Base-by-base conservation (phyloP, 2,797 vertebrate genomes). In the Neopelma chrysocephalum region DNA sequence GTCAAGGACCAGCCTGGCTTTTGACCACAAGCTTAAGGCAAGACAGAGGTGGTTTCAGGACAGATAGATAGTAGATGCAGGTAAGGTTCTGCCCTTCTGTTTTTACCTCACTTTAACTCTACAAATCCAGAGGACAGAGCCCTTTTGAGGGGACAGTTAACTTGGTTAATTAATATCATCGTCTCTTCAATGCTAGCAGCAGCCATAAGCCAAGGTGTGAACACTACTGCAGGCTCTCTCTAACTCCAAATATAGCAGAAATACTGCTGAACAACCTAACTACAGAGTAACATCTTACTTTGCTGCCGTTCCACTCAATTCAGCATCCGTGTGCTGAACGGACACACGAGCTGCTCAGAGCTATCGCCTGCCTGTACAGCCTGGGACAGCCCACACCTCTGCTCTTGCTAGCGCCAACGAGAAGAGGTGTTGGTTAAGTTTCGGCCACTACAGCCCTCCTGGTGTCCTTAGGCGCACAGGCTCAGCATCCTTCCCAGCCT, bases 351-450 rank as follows among this genome's bases (percentile, higher is more conserved):
- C 15, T 7, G 17, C 11, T 18, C n/a, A n/a, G 50, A 72, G 45
- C 6, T 15, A 26, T 16, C 1, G 16, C n/a, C 57, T 0, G 0
- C 10, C 58, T 13, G 25, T 11, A 13, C 11, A 40, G 54, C 17
- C 12, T 48, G 2, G 0, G 45, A 23, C 29, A 58, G 21, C 25
- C 27, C 26, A 22, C 10, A 9, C 5, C 26, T n/a, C 57, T 61
- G 47, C 53, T 45, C 62, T 31, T 8, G 10, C n/a, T 27, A 73
- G 29, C 51, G 15, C 58, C 38, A 65, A 32, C 1, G 12, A 22
- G 34, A 64, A 22, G 6, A n/a, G 48, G 8, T 38, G 14, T 5
- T 31, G 19, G 20, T 47, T 0, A 0, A 6, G 3, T 32, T 56
- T 23, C 11, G 17, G 25, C 10, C 66, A n/a, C 51, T 40, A n/a